Evolutionary conservation across 2,888 invertebrate genomes (phyloP), one percentile per base, ranked within the genome.

Genomic region (Mellilla xanthometata): DNA sequence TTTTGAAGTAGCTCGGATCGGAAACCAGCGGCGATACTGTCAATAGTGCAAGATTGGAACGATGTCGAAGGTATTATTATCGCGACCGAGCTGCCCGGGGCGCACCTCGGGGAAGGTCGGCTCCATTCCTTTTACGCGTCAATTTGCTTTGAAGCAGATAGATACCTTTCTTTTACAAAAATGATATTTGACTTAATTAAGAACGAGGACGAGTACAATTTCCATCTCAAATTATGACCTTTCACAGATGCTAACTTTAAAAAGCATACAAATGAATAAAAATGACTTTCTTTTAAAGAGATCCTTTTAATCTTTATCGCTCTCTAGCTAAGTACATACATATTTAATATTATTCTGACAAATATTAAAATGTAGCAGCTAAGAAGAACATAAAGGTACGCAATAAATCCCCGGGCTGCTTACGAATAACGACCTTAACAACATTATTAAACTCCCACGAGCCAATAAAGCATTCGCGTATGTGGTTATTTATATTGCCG

Each of bases 401-500:
- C 39, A 41, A 51, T 57, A 52, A 52, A 54, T 54, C 44, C 38
- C 29, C 27, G 38, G 34, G 27, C 33, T 44, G 34, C 39, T 33
- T 34, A 47, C 39, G 46, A 41, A 51, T 43, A 54, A 52, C 47
- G 50, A 47, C 49, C 54, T 49, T 53, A 62, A 59, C 49, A 58
- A 60, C 63, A 60, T 65, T 68, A 70, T 66, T 64, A 63, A 56
- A 67, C 65, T 62, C 59, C 60, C 61, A 65, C 56, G 60, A 60
- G 61, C 58, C 58, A 62, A 72, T 72, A 72, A 72, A 68, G 51
- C 51, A 56, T 39, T 46, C 48, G 56, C 51, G 49, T 55, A 48
- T 54, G 52, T 56, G 47, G 54, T 60, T 62, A 64, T 62, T 60
- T 65, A 58, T 61, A 52, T 55, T 27, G 40, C 33, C 41, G 39